Evolutionary conservation across 2,113 vertebrate species (phyloP).

Genomic region (Micronisus gabar): DNA sequence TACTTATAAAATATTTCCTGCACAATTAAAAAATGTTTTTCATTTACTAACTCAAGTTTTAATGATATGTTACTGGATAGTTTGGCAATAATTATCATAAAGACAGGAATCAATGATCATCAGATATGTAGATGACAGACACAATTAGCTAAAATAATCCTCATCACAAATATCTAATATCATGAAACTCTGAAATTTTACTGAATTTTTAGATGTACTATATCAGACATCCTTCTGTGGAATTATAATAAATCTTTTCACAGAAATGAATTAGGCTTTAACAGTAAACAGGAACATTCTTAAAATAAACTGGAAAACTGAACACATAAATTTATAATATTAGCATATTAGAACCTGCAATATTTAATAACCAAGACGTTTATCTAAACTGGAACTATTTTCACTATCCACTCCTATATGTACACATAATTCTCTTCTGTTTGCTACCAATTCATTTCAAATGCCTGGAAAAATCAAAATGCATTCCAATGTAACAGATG

Average conservation of each 20-base stretch:
- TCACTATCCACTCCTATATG: neutral
- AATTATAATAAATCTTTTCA: slow-evolving; percentile 56
- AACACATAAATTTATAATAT: slow-evolving; percentile 40
- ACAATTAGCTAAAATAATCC: slow-evolving; percentile 56
- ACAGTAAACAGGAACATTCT: slow-evolving; percentile 48
- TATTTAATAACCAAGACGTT: slow-evolving; percentile 40
- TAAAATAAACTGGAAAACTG: slow-evolving; percentile 36
- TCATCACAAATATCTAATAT: slow-evolving; percentile 14
- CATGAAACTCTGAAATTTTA: slow-evolving; percentile 23
- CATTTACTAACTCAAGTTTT: slow-evolving; percentile 58
- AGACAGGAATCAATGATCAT: slow-evolving; percentile 50
- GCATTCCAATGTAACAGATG: neutral
- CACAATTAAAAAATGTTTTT: slow-evolving; percentile 47
- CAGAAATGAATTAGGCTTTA: slow-evolving; percentile 47
- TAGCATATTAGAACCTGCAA: slow-evolving; percentile 32
- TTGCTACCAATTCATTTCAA: slow-evolving; percentile 9
- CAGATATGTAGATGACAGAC: slow-evolving; percentile 42
- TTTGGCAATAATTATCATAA: slow-evolving; percentile 58
- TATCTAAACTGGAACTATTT: slow-evolving; percentile 42
- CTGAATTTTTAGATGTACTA: slow-evolving; percentile 21
- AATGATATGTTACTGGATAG: slow-evolving; percentile 44
- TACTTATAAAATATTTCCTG: slow-evolving; percentile 41
- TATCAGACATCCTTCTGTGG: slow-evolving; percentile 5
- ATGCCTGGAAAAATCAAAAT: neutral
- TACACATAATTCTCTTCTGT: slow-evolving; percentile 14